Evolutionary conservation across 2,888 invertebrate species (phyloP), one percentile per base, ranked within the genome.

Genomic region (Odontocerum albicorne): DNA sequence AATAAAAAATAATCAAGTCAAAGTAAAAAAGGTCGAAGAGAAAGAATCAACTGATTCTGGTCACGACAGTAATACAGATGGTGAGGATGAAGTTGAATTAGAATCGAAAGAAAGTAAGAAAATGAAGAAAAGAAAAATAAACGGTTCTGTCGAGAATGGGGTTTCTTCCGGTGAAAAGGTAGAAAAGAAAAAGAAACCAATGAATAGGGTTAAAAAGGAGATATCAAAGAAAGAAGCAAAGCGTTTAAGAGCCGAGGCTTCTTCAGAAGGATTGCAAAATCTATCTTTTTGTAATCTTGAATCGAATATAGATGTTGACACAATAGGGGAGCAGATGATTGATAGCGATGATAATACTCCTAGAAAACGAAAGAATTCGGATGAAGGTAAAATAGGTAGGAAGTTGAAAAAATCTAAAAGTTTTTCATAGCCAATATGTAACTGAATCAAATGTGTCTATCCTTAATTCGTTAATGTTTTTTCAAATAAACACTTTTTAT

Each of bases 191-290:
- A 59, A 56, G 10, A 52, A 50, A 10, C 33, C 32, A 1, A 21
- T 39, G 6, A 49, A 55, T 12, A 49, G 55, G 36, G 47, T 47
- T 10, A 44, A 40, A 33, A 56, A 68, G 22, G 69, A 71, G 42
- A 71, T 74, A 61, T 63, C 74, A 46, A 79, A 76, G 61, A 80
- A 79, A 62, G 72, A 76, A 64, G 67, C 77, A 13, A 72, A 72
- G 53, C 64, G 70, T 55, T 63, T 75, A 50, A 68, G 79, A 39
- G 65, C 73, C 20, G 66, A 73, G 55, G 70, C 73, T 54, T 70
- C 76, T 61, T 74, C 75, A 0, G 70, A 78, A 63, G 79, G 78
- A 32, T 66, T 77, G 1, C 65, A 68, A 49, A 52, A 62, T 15
- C 60, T 70, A 39, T 63, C 68, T n/a, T 74, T 74, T 53, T 67